Conservation (phyloP, 2,888 invertebrate genomes). For the Eupithecia vulgata region DNA sequence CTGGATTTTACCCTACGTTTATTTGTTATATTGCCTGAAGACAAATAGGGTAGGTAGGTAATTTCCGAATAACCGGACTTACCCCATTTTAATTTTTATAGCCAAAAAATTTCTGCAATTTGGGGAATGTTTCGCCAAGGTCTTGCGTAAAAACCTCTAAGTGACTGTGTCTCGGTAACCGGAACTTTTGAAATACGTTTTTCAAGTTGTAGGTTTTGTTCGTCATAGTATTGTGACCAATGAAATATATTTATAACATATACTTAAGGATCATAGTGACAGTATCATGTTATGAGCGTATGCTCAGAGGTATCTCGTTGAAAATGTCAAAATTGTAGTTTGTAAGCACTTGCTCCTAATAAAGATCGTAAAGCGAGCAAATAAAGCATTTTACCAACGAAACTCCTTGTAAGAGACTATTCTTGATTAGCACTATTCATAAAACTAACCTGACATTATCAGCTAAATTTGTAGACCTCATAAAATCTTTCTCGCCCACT, state of each 20-base stretch:
- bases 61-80: neutral
- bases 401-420: neutral
- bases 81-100: neutral
- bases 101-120: neutral
- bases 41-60: no score
- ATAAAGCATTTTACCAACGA: neutral
- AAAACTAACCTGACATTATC: neutral
- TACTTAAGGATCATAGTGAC: no score
- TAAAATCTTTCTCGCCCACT: constrained; percentile 29
- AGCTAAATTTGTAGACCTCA: neutral
- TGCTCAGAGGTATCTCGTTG: no score
- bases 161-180: neutral
- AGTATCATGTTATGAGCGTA: no score
- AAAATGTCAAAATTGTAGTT: no score
- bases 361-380: no score
- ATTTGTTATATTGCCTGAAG: no score
- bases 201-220: neutral
- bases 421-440: neutral
- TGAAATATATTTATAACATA: no score
- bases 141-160: neutral
- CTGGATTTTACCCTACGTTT: no score
- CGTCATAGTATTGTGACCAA: no score
- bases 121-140: neutral
- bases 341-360: no score
- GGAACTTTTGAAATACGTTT: neutral